Percentiles rank a stretch among this genome's conserved stretches.
Conservation (phyloP, 1,140 invertebrate genomes). For the Macrosteles quadrilineatus region DNA sequence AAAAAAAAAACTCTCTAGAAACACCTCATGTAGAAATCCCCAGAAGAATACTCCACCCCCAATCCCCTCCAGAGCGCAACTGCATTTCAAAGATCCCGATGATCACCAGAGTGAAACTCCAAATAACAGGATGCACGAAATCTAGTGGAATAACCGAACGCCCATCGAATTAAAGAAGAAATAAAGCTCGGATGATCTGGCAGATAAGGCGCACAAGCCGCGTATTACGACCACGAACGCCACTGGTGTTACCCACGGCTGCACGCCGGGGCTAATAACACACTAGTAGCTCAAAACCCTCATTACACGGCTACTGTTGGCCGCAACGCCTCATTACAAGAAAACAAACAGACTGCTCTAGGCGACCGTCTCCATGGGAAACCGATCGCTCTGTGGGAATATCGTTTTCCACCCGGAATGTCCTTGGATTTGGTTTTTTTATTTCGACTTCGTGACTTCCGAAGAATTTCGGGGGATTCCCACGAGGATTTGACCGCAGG, state of each 20-base stretch:
- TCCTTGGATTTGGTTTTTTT: background rate
- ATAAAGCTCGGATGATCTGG: constrained; percentile 8
- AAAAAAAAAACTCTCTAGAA: too few relatives aligned
- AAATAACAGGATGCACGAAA: too few relatives aligned
- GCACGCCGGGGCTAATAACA: constrained; percentile 2
- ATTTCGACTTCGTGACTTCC: background rate
- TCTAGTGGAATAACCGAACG: background rate
- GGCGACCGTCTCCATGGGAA: background rate
- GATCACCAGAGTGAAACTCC: too few relatives aligned
- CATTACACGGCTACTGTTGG: constrained; percentile 4
- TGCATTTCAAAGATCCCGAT: too few relatives aligned
- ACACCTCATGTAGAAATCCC: too few relatives aligned
- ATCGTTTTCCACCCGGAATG: background rate
- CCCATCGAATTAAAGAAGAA: constrained; percentile 20
- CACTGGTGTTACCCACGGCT: constrained; percentile 1
- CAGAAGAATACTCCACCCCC: too few relatives aligned
- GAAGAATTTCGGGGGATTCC: background rate
- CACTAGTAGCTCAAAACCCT: background rate
- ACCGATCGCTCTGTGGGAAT: constrained; percentile 10
- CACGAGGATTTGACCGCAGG: background rate
- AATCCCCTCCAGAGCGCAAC: too few relatives aligned
- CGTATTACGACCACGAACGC: constrained; percentile 2
- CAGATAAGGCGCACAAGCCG: constrained; percentile 18
- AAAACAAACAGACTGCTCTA: constrained; percentile 10
- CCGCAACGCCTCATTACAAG: background rate